Evolutionary conservation across 2,797 vertebrate species (phyloP).

Genomic region (Threskiornis aethiopicus): DNA sequence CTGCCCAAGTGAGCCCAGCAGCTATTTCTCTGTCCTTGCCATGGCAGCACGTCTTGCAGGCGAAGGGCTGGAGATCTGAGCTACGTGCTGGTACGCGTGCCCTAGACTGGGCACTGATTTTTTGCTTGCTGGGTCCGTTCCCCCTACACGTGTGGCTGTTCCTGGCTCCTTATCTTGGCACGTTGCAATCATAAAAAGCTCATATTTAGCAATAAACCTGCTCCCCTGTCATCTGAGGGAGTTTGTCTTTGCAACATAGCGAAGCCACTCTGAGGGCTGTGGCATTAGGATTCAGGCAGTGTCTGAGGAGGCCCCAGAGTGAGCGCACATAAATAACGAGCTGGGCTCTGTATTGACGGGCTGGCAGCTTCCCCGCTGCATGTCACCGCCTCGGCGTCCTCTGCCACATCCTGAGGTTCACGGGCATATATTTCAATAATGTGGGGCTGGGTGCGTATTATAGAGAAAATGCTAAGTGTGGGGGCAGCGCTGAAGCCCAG

Average conservation of each 20-base stretch:
- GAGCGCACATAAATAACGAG: fast-evolving
- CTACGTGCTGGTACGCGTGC: fast-evolving
- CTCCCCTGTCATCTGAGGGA: background rate
- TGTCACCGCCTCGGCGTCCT: background rate
- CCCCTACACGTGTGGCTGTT: fast-evolving
- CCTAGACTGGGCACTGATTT: fast-evolving
- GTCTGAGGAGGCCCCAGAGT: background rate
- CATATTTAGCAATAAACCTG: background rate
- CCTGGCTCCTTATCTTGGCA: background rate
- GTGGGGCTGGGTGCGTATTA: background rate
- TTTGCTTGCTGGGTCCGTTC: fast-evolving
- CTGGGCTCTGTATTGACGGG: background rate
- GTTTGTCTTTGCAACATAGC: background rate
- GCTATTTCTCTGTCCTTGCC: background rate
- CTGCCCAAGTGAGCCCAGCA: background rate
- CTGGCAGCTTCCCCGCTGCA: background rate
- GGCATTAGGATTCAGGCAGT: background rate
- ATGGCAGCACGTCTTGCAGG: fast-evolving
- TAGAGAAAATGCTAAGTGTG: background rate
- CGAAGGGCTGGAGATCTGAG: background rate
- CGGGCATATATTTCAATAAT: fast-evolving
- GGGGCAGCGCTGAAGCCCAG: background rate
- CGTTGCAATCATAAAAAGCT: fast-evolving
- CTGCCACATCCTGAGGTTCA: background rate
- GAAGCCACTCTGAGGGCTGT: background rate